Conservation (phyloP, 2,113 vertebrate genomes). For the Pseudolaguvia tuberculata region DNA sequence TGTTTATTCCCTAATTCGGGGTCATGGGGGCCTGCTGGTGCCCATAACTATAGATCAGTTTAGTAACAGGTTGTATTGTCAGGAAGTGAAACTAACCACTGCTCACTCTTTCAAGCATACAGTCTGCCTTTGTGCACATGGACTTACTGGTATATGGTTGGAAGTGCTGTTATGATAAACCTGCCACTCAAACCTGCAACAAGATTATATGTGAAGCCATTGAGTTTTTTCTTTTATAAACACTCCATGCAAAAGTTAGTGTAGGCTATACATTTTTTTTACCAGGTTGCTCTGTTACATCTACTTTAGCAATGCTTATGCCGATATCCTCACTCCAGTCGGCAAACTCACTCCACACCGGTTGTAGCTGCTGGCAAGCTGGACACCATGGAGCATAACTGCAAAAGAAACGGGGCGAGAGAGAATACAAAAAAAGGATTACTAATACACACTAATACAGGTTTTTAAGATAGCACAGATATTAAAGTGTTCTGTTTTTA, state of each 20-base stretch:
- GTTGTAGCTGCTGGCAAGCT: conserved; percentile 88
- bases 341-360: conserved; percentile 89
- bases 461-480: background rate
- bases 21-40: too few relatives aligned
- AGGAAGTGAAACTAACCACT: conserved; percentile 18
- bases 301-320: conserved; percentile 89
- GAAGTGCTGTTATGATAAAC: conserved; percentile 95
- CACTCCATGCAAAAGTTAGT: background rate
- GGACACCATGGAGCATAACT: conserved; percentile 98
- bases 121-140: background rate
- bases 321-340: conserved; percentile 93
- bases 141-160: conserved; percentile 96
- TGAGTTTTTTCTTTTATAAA: conserved; percentile 6
- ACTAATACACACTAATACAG: background rate
- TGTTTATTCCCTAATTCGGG: too few relatives aligned
- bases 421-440: conserved; percentile 14
- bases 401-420: background rate
- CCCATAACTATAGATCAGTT: too few relatives aligned
- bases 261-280: conserved; percentile 32
- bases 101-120: background rate
- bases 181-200: conserved; percentile 85
- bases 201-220: conserved; percentile 15
- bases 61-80: background rate
- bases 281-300: conserved; percentile 95
- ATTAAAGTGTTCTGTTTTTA: background rate